phyloP scores from a whole-genome alignment of 2,797 vertebrate genomes.

The Bovichtus diacanthus region DNA sequence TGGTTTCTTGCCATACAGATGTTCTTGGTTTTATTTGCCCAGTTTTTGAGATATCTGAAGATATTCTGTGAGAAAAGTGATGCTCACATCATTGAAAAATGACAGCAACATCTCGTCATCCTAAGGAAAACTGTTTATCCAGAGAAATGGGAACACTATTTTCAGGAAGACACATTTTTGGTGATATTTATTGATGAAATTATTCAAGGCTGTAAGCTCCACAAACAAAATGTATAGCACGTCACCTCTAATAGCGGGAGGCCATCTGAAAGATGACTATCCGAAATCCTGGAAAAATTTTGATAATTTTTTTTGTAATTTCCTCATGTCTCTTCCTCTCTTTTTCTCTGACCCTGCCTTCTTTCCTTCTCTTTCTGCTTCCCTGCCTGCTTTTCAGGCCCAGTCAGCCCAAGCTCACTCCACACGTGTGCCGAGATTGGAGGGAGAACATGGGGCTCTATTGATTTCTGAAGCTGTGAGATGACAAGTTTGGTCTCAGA shows the following conservation, averaged over 20 bases:
- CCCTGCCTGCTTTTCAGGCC: conserved; percentile 36
- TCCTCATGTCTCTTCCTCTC: conserved; percentile 13
- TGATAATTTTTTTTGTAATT: no score
- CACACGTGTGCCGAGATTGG: conserved; percentile 66
- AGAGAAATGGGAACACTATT: neutral
- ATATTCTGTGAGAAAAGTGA: neutral
- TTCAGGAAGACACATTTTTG: neutral
- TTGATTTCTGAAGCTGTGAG: conserved; percentile 80
- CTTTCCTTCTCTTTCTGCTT: conserved; percentile 28
- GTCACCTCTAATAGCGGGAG: neutral
- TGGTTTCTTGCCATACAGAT: neutral
- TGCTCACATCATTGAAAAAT: neutral
- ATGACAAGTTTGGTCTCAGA: conserved; percentile 78
- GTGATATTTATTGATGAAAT: neutral
- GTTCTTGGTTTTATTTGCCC: neutral
- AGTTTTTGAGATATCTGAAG: neutral
- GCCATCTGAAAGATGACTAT: neutral
- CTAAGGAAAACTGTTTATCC: neutral
- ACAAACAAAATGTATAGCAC: neutral
- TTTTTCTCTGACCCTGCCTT: conserved; percentile 9
- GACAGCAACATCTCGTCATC: neutral
- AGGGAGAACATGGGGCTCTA: conserved; percentile 62
- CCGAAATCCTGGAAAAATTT: neutral
- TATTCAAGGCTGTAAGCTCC: neutral
- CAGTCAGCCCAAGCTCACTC: conserved; percentile 50